Conservation (phyloP, 2,888 invertebrate genomes). For the Fissipunctia ypsillon region DNA sequence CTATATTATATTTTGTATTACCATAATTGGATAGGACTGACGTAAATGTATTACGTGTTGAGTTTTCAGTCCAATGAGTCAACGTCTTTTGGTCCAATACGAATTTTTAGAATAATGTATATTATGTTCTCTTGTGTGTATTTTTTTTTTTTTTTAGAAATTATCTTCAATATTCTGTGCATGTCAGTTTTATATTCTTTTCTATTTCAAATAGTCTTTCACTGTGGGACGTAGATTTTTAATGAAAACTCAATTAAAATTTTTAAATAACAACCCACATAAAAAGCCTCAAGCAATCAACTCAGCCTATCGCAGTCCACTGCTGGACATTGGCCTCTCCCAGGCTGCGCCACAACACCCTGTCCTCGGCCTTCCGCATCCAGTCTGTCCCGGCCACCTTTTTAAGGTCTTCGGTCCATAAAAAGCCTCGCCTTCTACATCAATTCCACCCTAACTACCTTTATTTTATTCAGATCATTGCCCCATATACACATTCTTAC, state of each 20-base stretch:
- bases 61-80: conserved; percentile 1
- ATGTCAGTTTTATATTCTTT: not conserved
- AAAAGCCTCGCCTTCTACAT: not conserved
- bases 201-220: not conserved
- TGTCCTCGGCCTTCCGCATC: not conserved
- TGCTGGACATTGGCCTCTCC: not conserved
- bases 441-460: too few relatives aligned
- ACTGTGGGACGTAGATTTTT: not conserved
- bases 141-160: too few relatives aligned
- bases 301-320: not conserved
- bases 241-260: not conserved
- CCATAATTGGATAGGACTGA: conserved; percentile 10
- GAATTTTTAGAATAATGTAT: not conserved
- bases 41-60: not conserved
- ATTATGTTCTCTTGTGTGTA: not conserved
- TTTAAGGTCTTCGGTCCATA: not conserved
- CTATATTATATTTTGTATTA: not conserved
- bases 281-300: not conserved
- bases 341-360: too few relatives aligned
- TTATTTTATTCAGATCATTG: not conserved
- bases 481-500: not conserved
- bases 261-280: not conserved
- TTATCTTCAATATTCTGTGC: not conserved
- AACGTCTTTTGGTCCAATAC: not conserved
- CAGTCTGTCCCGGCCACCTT: not conserved